Base-by-base conservation (phyloP, 2,888 invertebrate species). In the Idaea aversata region DNA sequence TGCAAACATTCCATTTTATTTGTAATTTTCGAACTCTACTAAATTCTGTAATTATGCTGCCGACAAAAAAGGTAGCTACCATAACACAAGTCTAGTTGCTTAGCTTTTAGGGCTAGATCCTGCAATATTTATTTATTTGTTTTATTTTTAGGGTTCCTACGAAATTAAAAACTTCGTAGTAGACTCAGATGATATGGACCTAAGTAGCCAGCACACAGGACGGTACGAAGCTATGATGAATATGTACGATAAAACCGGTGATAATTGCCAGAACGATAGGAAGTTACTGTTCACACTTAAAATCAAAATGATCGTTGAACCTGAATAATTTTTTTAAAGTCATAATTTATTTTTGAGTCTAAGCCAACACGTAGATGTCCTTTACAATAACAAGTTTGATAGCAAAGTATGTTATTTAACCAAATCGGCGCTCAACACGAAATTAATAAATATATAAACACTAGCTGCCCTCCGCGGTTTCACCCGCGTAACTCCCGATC, bases 291-390 rank as follows among this genome's bases (percentile, higher is more conserved):
- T 67, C 7, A 83, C 83, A 59, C 16, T 87, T 3, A 78, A 76
- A 65, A 64, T 86, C 2, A 83, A 87, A 60, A 66, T 85, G n/a
- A 62, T 83, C n/a, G 80, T 88, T 63, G 88, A 88, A 72, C 5
- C 63, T 10, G 16, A 15, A 34, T 66, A 60, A 57, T 36, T 47
- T 13, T 47, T 5, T 47, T 10, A 47, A 1, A 7, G 4, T 13
- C 47, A 47, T 13, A 47, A 47, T 47, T 13, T 13, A 47, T 4
- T 13, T 13, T 47, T 47, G 13, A 7, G 25, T 3, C 3, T 1
- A 25, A 25, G 25, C 25, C 25, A 25, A 25, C 3, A 25, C 25
- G 25, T 25, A 25, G 25, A 2, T 25, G 25, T 25, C 25, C 25
- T 25, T 25, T 25, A 25, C 25, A 25, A 25, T 25, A 25, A 25